These are phyloP conservation scores for Capromys pilorides DNA, from an alignment of 2,797 vertebrate species.

Conservation along the genomic window DNA sequence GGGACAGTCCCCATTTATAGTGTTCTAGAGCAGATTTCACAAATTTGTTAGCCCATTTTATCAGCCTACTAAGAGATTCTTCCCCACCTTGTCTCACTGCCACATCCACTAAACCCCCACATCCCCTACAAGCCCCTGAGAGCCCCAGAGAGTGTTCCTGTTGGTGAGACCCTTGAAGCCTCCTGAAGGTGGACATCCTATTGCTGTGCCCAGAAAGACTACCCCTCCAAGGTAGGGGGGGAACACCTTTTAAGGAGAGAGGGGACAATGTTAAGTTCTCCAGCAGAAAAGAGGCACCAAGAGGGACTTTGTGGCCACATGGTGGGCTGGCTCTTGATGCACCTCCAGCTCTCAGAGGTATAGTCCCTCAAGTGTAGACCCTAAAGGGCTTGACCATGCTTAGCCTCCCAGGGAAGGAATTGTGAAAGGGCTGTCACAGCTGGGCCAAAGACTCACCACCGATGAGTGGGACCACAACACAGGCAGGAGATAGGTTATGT, in stretches of 20 bases:
- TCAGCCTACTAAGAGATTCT: neutral
- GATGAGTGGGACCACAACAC: neutral
- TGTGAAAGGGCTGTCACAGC: neutral
- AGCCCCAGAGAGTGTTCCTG: neutral
- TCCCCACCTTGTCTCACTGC: neutral
- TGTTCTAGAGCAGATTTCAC: neutral
- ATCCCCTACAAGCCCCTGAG: neutral
- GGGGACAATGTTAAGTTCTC: neutral
- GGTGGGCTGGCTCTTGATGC: neutral
- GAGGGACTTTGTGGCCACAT: accelerated
- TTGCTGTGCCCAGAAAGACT: neutral
- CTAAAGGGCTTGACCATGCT: neutral
- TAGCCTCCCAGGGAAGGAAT: too few relatives aligned
- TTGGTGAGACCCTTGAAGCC: accelerated
- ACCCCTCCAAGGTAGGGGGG: neutral
- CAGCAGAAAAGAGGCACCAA: accelerated
- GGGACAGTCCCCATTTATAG: neutral
- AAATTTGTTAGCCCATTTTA: neutral
- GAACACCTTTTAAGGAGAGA: neutral
- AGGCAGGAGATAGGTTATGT: neutral
- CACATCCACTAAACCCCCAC: neutral
- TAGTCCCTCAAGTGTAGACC: neutral
- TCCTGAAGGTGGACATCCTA: neutral
- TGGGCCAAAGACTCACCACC: neutral
- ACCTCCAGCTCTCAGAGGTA: neutral